phyloP scores from a whole-genome alignment of 1,140 invertebrate genomes.

The Drosophila ananassae region DNA sequence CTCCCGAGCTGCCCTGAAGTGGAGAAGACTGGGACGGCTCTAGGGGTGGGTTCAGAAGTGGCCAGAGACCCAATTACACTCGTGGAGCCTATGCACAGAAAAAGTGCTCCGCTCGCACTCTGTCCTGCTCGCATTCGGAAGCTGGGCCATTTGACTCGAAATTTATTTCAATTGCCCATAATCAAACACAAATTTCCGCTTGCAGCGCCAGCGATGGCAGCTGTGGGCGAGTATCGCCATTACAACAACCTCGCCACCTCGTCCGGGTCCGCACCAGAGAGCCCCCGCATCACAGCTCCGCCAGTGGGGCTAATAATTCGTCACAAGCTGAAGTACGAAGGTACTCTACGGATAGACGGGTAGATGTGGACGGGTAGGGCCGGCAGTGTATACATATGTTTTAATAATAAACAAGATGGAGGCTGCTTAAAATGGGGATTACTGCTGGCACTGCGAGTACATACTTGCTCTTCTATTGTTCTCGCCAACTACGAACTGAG shows the following conservation, averaged over 20 bases:
- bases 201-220: neutral
- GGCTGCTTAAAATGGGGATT: neutral
- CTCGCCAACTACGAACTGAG: slow-evolving; percentile 29
- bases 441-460: too few relatives aligned
- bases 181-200: slow-evolving; percentile 51
- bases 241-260: slow-evolving; percentile 37
- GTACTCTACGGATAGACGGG: neutral
- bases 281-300: slow-evolving; percentile 22
- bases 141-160: slow-evolving; percentile 42
- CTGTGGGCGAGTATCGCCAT: slow-evolving; percentile 21
- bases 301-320: slow-evolving; percentile 26
- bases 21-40: slow-evolving; percentile 25
- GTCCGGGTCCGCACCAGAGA: slow-evolving; percentile 18
- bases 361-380: neutral
- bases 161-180: slow-evolving; percentile 71
- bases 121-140: slow-evolving; percentile 7
- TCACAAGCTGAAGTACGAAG: slow-evolving; percentile 4
- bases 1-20: slow-evolving; percentile 47
- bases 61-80: slow-evolving; percentile 62
- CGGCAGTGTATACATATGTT: neutral
- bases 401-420: neutral
- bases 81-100: neutral
- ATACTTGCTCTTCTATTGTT: neutral
- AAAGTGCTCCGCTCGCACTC: neutral
- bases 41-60: neutral